These are phyloP conservation scores for Drosophila monieri DNA, from an alignment of 2,888 invertebrate genomes.

Conservation along the genomic window DNA sequence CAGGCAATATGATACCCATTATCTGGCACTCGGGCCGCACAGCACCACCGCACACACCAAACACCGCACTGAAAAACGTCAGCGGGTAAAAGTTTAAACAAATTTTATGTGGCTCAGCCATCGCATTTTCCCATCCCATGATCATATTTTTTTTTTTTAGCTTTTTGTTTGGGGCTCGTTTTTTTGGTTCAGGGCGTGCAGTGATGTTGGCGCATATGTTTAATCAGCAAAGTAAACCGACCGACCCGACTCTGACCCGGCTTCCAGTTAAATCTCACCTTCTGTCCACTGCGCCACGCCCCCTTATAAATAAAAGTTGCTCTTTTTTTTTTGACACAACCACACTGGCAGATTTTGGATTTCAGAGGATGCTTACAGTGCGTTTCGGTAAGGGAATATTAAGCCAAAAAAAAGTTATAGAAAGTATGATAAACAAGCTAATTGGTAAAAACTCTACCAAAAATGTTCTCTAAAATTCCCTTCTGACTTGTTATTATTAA, in stretches of 20 bases:
- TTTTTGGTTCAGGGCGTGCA: background rate
- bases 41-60: constrained; percentile 24
- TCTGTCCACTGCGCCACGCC: constrained; percentile 11
- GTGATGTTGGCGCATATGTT: constrained; percentile 64
- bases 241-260: constrained; percentile 52
- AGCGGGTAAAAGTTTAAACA: constrained; percentile 56
- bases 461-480: background rate
- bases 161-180: constrained; percentile 22
- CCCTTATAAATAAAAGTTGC: constrained; percentile 61
- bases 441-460: too few relatives aligned
- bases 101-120: constrained; percentile 66
- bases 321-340: constrained; percentile 49
- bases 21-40: constrained; percentile 41
- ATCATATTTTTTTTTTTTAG: constrained; percentile 2
- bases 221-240: constrained; percentile 67
- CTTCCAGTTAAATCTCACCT: constrained; percentile 44
- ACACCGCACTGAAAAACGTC: constrained; percentile 24
- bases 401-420: background rate
- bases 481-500: background rate
- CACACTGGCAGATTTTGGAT: constrained; percentile 51
- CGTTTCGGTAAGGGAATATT: constrained; percentile 10
- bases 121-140: background rate
- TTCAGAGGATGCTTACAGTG: constrained; percentile 30
- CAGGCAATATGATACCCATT: constrained; percentile 74
- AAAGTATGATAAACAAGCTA: too few relatives aligned